phyloP scores from a whole-genome alignment of 2,113 vertebrate species.

The Lipophrys pholis region DNA sequence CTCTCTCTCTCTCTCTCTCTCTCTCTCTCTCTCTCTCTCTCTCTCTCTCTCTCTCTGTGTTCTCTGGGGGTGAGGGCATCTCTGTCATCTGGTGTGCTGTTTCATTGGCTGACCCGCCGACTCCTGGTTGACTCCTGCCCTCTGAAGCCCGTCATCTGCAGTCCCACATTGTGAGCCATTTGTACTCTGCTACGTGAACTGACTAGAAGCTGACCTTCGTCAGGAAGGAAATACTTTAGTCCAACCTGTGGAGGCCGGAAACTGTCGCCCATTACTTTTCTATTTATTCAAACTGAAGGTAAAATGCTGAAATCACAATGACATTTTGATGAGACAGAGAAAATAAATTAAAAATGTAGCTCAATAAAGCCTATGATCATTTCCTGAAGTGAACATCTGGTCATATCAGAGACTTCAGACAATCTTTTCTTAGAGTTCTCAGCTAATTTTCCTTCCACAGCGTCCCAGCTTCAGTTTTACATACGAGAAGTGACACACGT shows the following conservation, averaged over 20 bases:
- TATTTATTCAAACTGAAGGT: neutral
- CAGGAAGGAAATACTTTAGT: conserved; percentile 30
- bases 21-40: too few species aligned
- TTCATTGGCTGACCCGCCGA: conserved; percentile 42
- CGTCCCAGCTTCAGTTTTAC: too few species aligned
- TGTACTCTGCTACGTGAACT: conserved; percentile 44
- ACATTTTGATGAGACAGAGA: neutral
- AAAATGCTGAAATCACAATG: conserved; percentile 1
- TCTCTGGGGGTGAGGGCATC: conserved; percentile 49
- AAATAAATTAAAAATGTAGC: conserved; percentile 10
- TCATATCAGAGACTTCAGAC: conserved; percentile 34
- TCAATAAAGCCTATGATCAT: conserved; percentile 4
- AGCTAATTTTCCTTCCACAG: neutral
- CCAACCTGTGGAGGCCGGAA: conserved; percentile 26
- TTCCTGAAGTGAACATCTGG: conserved; percentile 3
- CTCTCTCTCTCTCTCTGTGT: too few species aligned
- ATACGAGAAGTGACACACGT: too few species aligned
- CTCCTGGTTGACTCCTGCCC: conserved; percentile 45
- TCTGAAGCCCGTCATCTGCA: conserved; percentile 53
- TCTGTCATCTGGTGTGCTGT: conserved; percentile 60
- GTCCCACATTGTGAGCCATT: conserved; percentile 37
- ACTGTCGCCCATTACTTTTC: neutral
- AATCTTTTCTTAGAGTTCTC: conserved; percentile 2
- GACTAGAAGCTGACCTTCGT: conserved; percentile 51
- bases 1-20: too few species aligned